Conservation (phyloP, 2,888 invertebrate genomes). For the Leptopilina syphax region DNA sequence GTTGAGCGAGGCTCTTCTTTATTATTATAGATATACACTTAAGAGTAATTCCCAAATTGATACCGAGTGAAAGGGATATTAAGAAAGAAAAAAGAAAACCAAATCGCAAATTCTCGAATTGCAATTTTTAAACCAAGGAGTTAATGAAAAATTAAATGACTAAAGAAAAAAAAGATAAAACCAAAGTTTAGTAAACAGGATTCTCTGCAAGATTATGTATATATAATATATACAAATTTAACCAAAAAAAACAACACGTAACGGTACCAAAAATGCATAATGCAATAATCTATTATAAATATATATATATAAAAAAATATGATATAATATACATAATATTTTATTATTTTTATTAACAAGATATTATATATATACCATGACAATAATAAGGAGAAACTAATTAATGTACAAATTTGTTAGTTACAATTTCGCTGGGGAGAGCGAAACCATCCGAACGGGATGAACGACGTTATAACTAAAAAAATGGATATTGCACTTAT, state of each 20-base stretch:
- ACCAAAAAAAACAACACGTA: conserved; percentile 62
- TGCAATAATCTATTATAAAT: conserved; percentile 77
- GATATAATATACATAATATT: conserved; percentile 75
- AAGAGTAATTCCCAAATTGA: conserved; percentile 29
- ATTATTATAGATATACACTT: not conserved
- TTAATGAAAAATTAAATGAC: conserved; percentile 23
- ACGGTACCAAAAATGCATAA: conserved; percentile 77
- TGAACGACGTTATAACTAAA: conserved; percentile 14
- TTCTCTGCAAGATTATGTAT: conserved; percentile 18
- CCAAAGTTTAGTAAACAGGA: conserved; percentile 26
- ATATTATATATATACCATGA: conserved; percentile 70
- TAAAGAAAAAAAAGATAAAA: not conserved
- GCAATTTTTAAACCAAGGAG: conserved; percentile 31
- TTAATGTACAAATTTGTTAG: conserved; percentile 77
- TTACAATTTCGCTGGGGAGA: conserved; percentile 66
- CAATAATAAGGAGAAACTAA: conserved; percentile 76
- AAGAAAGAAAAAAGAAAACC: conserved; percentile 44
- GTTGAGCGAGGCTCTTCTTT: conserved; percentile 13
- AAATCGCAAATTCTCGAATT: conserved; percentile 41
- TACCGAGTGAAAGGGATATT: conserved; percentile 45
- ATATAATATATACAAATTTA: conserved; percentile 50
- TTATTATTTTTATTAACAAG: conserved; percentile 77
- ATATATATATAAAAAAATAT: conserved; percentile 61
- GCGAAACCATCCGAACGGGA: conserved; percentile 40
- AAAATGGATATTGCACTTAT: conserved; percentile 38